Evolutionary conservation across 2,113 vertebrate species (phyloP), one percentile per base, ranked within the genome.

Genomic region (Strix aluco): DNA sequence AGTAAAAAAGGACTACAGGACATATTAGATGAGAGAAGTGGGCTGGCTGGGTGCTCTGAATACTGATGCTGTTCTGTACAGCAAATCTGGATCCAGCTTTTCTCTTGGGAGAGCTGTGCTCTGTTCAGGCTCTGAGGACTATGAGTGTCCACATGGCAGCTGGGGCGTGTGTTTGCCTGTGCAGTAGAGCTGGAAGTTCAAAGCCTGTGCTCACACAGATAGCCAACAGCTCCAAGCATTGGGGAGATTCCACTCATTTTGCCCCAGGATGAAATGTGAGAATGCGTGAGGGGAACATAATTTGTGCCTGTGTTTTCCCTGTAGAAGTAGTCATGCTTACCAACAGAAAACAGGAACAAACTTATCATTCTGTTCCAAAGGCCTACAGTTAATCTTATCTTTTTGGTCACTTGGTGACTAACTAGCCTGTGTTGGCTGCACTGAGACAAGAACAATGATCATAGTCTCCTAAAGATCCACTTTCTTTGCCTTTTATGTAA

Each of bases 401-500:
- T 9, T 40, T 7, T 63, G 81, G 78, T 78, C 94, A 86, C 46
- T 78, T 32, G 74, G 81, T 95, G 71, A 82, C 20, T 80, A 73
- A 85, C 20, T 80, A 73, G 86, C 66, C 44, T 38, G 49, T n/a
- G 32, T 70, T 86, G 78, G 38, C 9, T 88, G 78, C 70, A 36
- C 67, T 40, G 94, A 78, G 89, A 36, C 84, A 86, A 85, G 92
- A 82, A 10, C 89, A 69, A 21, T 2, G 32, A 65, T 46, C 29
- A 0, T 73, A 52, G 90, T 16, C 94, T 84, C 78, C 70, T 92
- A 14, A 95, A 91, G 91, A 91, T 81, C 81, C 70, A 49, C 89
- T 97, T 94, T 95, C 95, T 82, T 96, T 96, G 71, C 95, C 94
- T 97, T 97, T 97, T 96, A 94, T 91, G 94, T 96, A 88, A 90